A percentile compares a stretch with the other conserved stretches of the same genome.
Evolutionary conservation across 1,140 invertebrate genomes (phyloP).

Genomic region (Mizuhopecten yessoensis): DNA sequence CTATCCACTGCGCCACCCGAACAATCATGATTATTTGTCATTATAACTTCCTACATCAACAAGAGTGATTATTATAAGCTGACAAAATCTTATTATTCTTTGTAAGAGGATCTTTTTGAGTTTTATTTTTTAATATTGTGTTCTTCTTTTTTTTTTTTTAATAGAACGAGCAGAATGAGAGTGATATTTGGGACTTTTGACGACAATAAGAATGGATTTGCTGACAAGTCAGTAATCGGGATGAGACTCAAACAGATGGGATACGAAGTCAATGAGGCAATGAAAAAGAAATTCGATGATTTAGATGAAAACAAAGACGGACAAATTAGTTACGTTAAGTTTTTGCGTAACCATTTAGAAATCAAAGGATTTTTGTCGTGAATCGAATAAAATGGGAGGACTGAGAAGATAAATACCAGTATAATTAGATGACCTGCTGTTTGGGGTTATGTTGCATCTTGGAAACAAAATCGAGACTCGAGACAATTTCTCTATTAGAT

Average conservation of each 20-base stretch:
- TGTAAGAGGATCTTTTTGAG: no score
- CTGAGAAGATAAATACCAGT: no score
- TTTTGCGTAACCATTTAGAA: conserved; percentile 1
- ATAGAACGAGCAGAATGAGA: not conserved
- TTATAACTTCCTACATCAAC: no score
- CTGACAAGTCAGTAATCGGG: not conserved
- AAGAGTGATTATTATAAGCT: no score
- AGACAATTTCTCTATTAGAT: no score
- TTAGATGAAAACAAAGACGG: conserved; percentile 38
- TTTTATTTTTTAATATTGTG: not conserved
- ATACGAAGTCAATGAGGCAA: not conserved
- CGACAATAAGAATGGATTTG: not conserved
- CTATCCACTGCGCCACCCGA: no score
- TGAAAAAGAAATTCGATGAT: not conserved
- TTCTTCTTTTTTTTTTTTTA: not conserved
- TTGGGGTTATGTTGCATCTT: no score
- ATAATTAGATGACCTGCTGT: no score
- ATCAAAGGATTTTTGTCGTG: not conserved
- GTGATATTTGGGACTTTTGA: not conserved
- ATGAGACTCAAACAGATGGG: not conserved
- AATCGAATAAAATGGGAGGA: no score
- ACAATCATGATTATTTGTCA: no score
- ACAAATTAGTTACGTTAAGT: not conserved
- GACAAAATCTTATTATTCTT: no score
- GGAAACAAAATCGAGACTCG: no score